Evolutionary conservation across 2,797 vertebrate species (phyloP), one percentile per base, ranked within the genome.

Genomic region (Sebastes nivosus): DNA sequence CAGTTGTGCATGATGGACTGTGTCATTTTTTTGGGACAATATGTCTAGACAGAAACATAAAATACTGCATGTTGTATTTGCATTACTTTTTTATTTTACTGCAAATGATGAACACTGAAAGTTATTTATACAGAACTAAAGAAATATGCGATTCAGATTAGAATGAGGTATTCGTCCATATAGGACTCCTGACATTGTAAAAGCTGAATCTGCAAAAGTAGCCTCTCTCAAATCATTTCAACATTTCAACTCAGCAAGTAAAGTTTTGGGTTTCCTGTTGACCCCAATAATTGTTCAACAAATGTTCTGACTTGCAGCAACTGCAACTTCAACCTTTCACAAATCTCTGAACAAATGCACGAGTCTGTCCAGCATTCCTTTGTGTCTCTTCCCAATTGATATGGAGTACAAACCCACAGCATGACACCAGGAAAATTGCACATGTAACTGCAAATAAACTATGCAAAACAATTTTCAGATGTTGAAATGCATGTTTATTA

Each of bases 251-350:
- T 71, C 12, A 22, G 11, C 50, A 25, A 77, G 74, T 20, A 2
- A 29, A 63, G 29, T 32, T 30, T 29, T 38, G 11, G 20, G 8
- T 84, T 84, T 82, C 67, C 74, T 67, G 52, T 66, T 75, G 30
- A 63, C 58, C 66, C 65, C 2, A 36, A 55, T 65, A n/a, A 55
- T 55, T 68, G 16, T 67, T 46, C 4, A 66, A 3, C 25, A 34
- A 6, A 18, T 75, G 3, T 46, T 81, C 22, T 29, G 3, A 24
- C 24, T 6, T 67, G 22, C 32, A 29, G 50, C 16, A 83, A 69
- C 2, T 46, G 59, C 46, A 64, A 8, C 13, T 76, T 70, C n/a
- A 72, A 12, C 61, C 11, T 67, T 60, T 29, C 50, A 36, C 9
- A 27, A 25, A 32, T 36, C 42, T 46, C 9, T 50, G 5, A 60